Evolutionary conservation across 2,797 vertebrate genomes (phyloP), one percentile per base, ranked within the genome.

Genomic region (Sebastes aleutianus): DNA sequence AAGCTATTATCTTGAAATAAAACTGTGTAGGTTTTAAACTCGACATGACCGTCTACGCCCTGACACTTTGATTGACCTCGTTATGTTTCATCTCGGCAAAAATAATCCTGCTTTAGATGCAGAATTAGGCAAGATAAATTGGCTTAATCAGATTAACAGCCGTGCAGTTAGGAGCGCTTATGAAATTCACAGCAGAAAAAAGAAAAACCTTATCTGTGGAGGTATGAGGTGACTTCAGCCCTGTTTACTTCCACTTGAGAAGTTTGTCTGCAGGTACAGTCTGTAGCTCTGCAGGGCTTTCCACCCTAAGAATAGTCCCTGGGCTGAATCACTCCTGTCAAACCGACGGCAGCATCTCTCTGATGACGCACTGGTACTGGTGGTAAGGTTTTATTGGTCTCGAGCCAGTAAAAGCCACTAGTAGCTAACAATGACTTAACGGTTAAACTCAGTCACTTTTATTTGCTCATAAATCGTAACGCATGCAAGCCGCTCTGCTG

Each of bases 11-110:
- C 70, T 79, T 56, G 9, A 68, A 78, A 70, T 32, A 36, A 78
- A 64, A 54, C 68, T 54, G 70, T 43, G 64, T 66, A 59, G 72
- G 74, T 82, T 74, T 84, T 32, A 26, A 26, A 43, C 54, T 81
- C 76, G 61, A 88, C 47, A 76, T 88, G 58, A 3, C 43, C 13
- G 24, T 64, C 57, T 36, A 3, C 66, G 56, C 82, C 47, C 64
- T 53, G 59, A 78, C 75, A 87, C 31, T 84, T 86, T 89, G 67
- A 88, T 83, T 79, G 78, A 87, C 80, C 82, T 76, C 6, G 2
- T 80, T 59, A 57, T 85, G 64, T 75, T 68, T 85, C 39, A 72
- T 79, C 54, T 26, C 16, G 68, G 18, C 56, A 74, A 75, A 65
- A 85, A 73, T 58, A 76, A 68, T 82, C 26, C 58, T 5, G 1